These are phyloP conservation scores for Cryptophagus acutangulus DNA, from an alignment of 2,888 invertebrate species.

Conservation along the genomic window DNA sequence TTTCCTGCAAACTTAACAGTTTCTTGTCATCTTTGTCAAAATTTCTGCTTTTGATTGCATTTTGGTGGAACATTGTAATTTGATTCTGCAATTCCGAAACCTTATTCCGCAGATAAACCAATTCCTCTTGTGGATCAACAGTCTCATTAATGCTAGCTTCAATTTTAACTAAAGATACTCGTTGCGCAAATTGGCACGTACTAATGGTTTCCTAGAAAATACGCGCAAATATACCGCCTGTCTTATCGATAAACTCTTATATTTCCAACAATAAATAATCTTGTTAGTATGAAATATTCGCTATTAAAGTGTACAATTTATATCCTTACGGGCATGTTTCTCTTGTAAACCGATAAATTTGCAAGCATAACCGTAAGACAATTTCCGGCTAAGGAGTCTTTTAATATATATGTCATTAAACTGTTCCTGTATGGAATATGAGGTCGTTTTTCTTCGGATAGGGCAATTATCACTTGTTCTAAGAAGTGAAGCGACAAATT, in stretches of 20 bases:
- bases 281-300: not conserved
- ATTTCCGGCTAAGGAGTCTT: constrained; percentile 54
- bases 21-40: constrained; percentile 3
- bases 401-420: constrained; percentile 51
- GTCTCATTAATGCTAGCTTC: constrained; percentile 47
- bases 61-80: constrained; percentile 11
- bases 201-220: constrained; percentile 56
- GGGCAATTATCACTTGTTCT: constrained; percentile 50
- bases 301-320: constrained; percentile 10
- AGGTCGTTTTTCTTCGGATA: constrained; percentile 40
- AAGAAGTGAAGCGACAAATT: constrained; percentile 54
- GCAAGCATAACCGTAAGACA: constrained; percentile 54
- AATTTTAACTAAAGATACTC: constrained; percentile 51
- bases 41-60: too few relatives aligned
- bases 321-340: constrained; percentile 32
- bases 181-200: constrained; percentile 53
- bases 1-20: not conserved
- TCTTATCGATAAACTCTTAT: not conserved
- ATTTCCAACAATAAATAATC: not conserved
- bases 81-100: constrained; percentile 39
- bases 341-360: constrained; percentile 33
- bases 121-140: constrained; percentile 46
- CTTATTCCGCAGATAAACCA: constrained; percentile 46
- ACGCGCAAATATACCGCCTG: constrained; percentile 13
- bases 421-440: constrained; percentile 53